Percentiles rank a stretch among this genome's conserved stretches.
phyloP scores from a whole-genome alignment of 1,140 invertebrate species.

The Nylanderia fulva region DNA sequence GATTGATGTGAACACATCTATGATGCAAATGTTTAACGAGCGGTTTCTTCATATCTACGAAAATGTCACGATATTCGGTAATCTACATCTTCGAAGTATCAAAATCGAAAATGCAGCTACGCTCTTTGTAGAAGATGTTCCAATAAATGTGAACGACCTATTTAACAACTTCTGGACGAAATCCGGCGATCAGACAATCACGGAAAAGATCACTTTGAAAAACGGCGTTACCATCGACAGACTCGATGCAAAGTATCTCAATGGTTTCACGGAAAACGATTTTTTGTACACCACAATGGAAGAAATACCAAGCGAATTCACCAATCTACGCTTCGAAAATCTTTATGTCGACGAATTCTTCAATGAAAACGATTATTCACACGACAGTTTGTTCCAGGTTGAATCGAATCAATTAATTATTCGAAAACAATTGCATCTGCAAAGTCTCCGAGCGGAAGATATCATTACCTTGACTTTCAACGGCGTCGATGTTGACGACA shows the following conservation, averaged over 20 bases:
- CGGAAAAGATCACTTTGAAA: conserved; percentile 56
- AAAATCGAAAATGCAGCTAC: conserved; percentile 27
- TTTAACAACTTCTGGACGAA: conserved; percentile 74
- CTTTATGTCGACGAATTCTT: conserved; percentile 63
- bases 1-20: conserved; percentile 2
- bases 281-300: conserved; percentile 72
- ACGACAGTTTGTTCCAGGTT: conserved; percentile 44
- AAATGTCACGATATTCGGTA: conserved; percentile 64
- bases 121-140: conserved; percentile 24
- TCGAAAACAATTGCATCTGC: conserved; percentile 61
- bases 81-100: conserved; percentile 57
- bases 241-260: conserved; percentile 69
- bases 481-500: conserved; percentile 55
- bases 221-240: conserved; percentile 68
- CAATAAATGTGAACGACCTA: conserved; percentile 32
- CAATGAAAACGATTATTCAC: neutral
- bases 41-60: conserved; percentile 67
- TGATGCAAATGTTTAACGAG: neutral
- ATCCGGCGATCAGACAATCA: conserved; percentile 73
- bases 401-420: conserved; percentile 35
- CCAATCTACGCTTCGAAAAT: conserved; percentile 67
- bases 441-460: conserved; percentile 55
- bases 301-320: conserved; percentile 61
- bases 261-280: conserved; percentile 68
- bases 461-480: conserved; percentile 70